phyloP scores from a whole-genome alignment of 2,113 vertebrate genomes.

The Coptodon bakossiorum region DNA sequence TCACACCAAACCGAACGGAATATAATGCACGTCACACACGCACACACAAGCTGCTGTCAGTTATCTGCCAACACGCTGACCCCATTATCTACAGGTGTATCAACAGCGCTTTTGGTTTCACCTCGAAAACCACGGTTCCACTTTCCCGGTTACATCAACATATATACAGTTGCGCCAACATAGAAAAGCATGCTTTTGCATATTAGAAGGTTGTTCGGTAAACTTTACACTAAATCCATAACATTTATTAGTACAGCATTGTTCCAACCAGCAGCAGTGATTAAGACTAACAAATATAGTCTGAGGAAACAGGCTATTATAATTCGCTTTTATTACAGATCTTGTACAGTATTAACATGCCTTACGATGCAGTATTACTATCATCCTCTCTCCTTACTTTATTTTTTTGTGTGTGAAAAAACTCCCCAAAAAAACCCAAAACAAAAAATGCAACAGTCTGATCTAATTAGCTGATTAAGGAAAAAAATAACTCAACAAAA shows the following conservation, averaged over 20 bases:
- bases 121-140: constrained; percentile 8
- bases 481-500: neutral
- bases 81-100: constrained; percentile 45
- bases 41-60: constrained; percentile 50
- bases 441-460: neutral
- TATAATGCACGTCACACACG: constrained; percentile 46
- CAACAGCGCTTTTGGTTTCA: constrained; percentile 37
- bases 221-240: constrained; percentile 56
- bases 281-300: constrained; percentile 53
- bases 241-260: constrained; percentile 54
- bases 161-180: constrained; percentile 53
- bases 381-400: constrained; percentile 6
- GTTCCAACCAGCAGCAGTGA: constrained; percentile 54
- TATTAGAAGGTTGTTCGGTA: constrained; percentile 60
- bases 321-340: constrained; percentile 62
- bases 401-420: neutral
- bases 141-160: constrained; percentile 33
- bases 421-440: neutral
- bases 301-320: constrained; percentile 55
- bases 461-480: constrained; percentile 3
- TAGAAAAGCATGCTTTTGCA: constrained; percentile 70
- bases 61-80: constrained; percentile 38
- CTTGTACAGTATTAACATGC: constrained; percentile 68
- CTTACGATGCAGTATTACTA: constrained; percentile 47
- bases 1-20: constrained; percentile 46